Base-by-base conservation (phyloP, 2,888 invertebrate species). In the Mystacides longicornis region DNA sequence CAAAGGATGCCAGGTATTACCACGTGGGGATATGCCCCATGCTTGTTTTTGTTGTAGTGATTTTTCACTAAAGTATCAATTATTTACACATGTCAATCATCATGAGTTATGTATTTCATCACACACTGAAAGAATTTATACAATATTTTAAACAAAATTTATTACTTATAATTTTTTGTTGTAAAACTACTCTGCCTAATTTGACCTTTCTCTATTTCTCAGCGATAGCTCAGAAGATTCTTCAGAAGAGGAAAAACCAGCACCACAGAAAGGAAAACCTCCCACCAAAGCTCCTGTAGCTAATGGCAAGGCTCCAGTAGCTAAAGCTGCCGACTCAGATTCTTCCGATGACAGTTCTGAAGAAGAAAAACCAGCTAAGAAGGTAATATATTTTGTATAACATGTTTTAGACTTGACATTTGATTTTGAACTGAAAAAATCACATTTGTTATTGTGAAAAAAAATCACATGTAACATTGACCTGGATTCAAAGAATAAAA, bases 321-420 rank as follows among this genome's bases (percentile, higher is more conserved):
- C 51, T 31, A 45, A 43, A 64, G 58, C 51, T 64, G 59, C 66
- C 64, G 59, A 58, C 37, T 58, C 62, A 18, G 59, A 62, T 33
- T 58, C 65, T 58, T 68, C 70, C 51, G 71, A 73, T 31, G 69
- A 70, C 49, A 66, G 65, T 55, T 66, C 66, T n/a, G 68, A 67
- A 19, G 67, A 69, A n/a, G 67, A 68, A 33, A 60, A 55, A 56
- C 63, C 62, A 27, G 56, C 56, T 47, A 7, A 7, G 4, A 43
- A 43, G 43, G 31, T 31, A 31, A 9, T 7, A 31, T 9, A 31
- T 7, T n/a, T n/a, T n/a, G n/a, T n/a, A n/a, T n/a, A n/a, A n/a
- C n/a, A n/a, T n/a, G n/a, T n/a, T n/a, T n/a, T n/a, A n/a, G n/a
- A n/a, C n/a, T n/a, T n/a, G n/a, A n/a, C n/a, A n/a, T n/a, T n/a